phyloP scores from a whole-genome alignment of 1,140 invertebrate species.

The Zaprionus nigranus region DNA sequence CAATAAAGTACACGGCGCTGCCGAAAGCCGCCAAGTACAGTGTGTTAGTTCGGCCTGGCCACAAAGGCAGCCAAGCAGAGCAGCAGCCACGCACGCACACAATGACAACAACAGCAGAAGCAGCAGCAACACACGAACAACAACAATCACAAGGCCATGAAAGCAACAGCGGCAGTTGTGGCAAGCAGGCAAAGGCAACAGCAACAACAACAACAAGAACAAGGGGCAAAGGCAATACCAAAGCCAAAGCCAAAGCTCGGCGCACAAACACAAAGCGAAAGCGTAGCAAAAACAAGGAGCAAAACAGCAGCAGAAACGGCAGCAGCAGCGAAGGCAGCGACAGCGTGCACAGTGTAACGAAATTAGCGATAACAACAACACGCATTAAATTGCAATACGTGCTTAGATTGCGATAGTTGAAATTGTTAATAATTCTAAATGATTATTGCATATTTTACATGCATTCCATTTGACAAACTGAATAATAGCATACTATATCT shows the following conservation, averaged over 20 bases:
- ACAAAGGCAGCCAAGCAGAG: constrained; percentile 36
- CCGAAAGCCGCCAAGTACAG: constrained; percentile 62
- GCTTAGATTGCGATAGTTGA: background rate
- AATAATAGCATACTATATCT: no score
- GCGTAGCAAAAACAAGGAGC: constrained; percentile 80
- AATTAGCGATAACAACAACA: constrained; percentile 22
- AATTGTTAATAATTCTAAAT: background rate
- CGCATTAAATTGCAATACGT: constrained; percentile 6
- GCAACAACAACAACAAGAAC: constrained; percentile 34
- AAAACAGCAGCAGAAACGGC: constrained; percentile 55
- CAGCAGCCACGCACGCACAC: constrained; percentile 52
- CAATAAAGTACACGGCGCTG: constrained; percentile 50
- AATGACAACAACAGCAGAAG: constrained; percentile 49
- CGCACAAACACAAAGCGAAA: constrained; percentile 60
- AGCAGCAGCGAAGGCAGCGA: constrained; percentile 33
- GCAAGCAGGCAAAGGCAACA: constrained; percentile 47
- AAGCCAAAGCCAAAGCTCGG: constrained; percentile 29
- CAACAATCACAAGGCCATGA: constrained; percentile 46
- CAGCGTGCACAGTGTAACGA: constrained; percentile 49
- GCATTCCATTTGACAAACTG: background rate
- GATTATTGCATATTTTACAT: background rate
- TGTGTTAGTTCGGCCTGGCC: constrained; percentile 59
- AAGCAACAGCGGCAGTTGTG: constrained; percentile 61
- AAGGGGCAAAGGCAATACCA: constrained; percentile 44
- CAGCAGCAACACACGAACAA: constrained; percentile 26